Conservation (phyloP, 2,888 invertebrate species). For the Listrodromus nycthemerus region DNA sequence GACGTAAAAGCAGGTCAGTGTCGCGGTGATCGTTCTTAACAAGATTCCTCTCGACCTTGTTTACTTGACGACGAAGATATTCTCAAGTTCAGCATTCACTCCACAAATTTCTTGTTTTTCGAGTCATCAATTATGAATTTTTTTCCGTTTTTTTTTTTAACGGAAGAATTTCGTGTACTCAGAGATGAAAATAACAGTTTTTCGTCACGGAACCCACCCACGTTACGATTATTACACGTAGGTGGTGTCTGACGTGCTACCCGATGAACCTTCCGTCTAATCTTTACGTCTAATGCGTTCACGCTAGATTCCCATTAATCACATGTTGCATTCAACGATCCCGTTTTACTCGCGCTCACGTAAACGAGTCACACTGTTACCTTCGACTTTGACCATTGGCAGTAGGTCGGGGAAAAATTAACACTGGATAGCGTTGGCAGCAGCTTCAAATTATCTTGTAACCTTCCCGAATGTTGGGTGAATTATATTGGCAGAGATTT, state of each 20-base stretch:
- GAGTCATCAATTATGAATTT: constrained; percentile 47
- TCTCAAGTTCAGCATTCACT: constrained; percentile 51
- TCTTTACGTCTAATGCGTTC: neutral
- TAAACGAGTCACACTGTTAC: neutral
- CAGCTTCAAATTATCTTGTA: constrained; percentile 24
- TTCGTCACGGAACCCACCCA: constrained; percentile 26
- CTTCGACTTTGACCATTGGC: constrained; percentile 2
- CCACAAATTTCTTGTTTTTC: constrained; percentile 24
- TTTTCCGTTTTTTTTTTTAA: neutral
- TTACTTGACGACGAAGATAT: constrained; percentile 26
- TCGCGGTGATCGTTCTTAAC: neutral
- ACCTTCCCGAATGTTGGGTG: neutral
- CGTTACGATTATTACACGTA: constrained; percentile 8
- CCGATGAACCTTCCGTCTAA: neutral
- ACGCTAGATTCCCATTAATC: constrained; percentile 5
- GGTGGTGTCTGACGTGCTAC: neutral
- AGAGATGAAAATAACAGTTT: constrained; percentile 34
- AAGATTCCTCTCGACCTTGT: constrained; percentile 13
- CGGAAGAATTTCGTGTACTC: constrained; percentile 27
- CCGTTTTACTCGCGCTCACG: neutral
- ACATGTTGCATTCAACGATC: neutral
- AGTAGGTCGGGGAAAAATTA: constrained; percentile 19
- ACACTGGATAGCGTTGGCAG: constrained; percentile 19
- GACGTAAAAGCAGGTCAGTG: constrained; percentile 19
- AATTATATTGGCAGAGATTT: constrained; percentile 23